phyloP scores from a whole-genome alignment of 1,140 invertebrate species.

The Nebria ingens region DNA sequence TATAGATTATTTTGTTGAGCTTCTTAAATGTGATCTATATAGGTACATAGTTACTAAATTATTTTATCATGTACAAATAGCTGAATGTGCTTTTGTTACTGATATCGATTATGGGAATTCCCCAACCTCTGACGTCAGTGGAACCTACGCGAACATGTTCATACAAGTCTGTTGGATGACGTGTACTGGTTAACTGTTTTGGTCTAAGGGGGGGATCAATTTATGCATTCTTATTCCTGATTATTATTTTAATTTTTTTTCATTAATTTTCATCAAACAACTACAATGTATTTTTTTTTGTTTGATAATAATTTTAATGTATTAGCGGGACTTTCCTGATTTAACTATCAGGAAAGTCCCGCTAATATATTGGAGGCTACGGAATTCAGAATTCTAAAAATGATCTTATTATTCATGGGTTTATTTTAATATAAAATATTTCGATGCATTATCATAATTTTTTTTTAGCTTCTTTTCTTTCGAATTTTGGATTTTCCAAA shows the following conservation, averaged over 20 bases:
- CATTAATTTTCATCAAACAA: neutral
- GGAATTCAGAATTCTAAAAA: too few species aligned
- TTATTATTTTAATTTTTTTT: neutral
- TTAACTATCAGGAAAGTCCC: neutral
- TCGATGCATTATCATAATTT: too few species aligned
- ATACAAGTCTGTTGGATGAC: neutral
- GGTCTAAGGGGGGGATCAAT: neutral
- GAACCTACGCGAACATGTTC: neutral
- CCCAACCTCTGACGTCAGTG: neutral
- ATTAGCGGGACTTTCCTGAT: neutral
- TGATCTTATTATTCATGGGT: too few species aligned
- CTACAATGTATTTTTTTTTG: neutral
- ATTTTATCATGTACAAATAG: too few species aligned
- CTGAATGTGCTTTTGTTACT: neutral
- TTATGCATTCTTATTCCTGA: neutral
- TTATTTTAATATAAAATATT: too few species aligned
- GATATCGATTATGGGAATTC: constrained; percentile 8
- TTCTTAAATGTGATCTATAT: too few species aligned
- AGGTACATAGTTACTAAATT: too few species aligned
- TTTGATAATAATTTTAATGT: neutral
- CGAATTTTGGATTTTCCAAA: too few species aligned
- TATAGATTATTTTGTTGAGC: too few species aligned
- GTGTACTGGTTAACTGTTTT: neutral
- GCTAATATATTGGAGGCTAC: too few species aligned
- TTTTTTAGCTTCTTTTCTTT: too few species aligned